phyloP scores from a whole-genome alignment of 1,140 invertebrate species.

The Magallana angulata region DNA sequence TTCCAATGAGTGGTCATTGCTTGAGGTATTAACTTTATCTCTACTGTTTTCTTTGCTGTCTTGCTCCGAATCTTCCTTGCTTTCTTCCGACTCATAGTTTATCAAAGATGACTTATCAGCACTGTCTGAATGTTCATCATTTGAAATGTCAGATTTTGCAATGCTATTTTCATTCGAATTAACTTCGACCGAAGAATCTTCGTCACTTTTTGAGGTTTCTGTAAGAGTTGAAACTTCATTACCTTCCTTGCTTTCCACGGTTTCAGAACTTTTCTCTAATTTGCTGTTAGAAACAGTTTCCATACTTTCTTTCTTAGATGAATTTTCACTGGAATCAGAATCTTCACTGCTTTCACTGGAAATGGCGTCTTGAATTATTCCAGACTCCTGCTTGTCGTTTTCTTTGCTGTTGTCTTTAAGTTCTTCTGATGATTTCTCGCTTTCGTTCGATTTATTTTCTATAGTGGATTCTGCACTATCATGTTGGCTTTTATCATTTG shows the following conservation, averaged over 20 bases:
- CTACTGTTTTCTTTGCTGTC: neutral
- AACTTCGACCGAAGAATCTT: neutral
- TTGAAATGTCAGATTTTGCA: neutral
- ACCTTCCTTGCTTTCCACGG: neutral
- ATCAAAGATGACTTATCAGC: neutral
- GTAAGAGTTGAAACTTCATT: neutral
- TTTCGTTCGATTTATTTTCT: neutral
- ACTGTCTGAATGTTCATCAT: neutral
- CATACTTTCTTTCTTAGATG: neutral
- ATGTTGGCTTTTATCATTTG: neutral
- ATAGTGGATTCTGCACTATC: neutral
- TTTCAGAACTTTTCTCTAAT: neutral
- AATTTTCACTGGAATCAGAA: neutral
- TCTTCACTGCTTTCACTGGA: neutral
- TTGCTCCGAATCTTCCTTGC: neutral
- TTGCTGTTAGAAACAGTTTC: neutral
- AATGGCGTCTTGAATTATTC: neutral
- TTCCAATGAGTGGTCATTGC: neutral
- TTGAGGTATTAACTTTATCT: neutral
- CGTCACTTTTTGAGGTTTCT: neutral
- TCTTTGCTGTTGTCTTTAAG: too few species aligned
- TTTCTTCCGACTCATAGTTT: neutral
- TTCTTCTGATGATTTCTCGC: neutral
- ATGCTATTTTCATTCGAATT: neutral
- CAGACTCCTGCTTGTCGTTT: too few species aligned